A percentile compares a stretch with the other conserved stretches of the same genome.
These are phyloP conservation scores for Rana temporaria DNA, from an alignment of 2,113 vertebrate species.

Conservation along the genomic window DNA sequence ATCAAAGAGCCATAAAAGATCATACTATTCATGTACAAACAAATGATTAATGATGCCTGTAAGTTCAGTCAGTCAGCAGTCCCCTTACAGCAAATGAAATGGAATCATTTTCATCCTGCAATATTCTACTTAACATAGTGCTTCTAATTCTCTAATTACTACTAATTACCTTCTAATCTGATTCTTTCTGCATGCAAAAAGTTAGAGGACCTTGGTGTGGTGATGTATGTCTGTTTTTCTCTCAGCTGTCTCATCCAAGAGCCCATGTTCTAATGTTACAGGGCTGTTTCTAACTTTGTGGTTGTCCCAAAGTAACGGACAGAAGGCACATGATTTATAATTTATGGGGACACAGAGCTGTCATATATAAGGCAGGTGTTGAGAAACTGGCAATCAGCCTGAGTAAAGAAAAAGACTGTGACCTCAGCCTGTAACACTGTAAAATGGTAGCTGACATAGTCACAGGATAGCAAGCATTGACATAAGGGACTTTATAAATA, in stretches of 20 bases:
- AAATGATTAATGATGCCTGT: constrained; percentile 29
- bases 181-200: constrained; percentile 46
- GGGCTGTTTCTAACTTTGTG: constrained; percentile 92
- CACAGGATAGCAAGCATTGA: constrained; percentile 84
- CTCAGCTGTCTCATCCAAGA: constrained; percentile 83
- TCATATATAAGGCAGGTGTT: constrained; percentile 96
- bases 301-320: constrained; percentile 78
- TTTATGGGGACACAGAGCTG: constrained; percentile 97
- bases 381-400: constrained; percentile 82
- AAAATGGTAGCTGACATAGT: constrained; percentile 84
- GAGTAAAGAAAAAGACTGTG: constrained; percentile 87
- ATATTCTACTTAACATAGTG: constrained; percentile 41
- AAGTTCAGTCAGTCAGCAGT: constrained; percentile 30
- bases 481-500: constrained; percentile 87
- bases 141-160: constrained; percentile 17
- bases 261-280: constrained; percentile 85
- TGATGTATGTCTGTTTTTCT: constrained; percentile 72
- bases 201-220: constrained; percentile 62
- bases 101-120: constrained; percentile 12
- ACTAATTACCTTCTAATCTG: constrained; percentile 46
- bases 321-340: constrained; percentile 91
- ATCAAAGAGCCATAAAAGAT: constrained; percentile 12
- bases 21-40: neutral
- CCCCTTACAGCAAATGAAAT: neutral
- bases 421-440: constrained; percentile 88